Evolutionary conservation across 1,140 invertebrate genomes (phyloP), one percentile per base, ranked within the genome.

Genomic region (Drosophila oshimai): DNA sequence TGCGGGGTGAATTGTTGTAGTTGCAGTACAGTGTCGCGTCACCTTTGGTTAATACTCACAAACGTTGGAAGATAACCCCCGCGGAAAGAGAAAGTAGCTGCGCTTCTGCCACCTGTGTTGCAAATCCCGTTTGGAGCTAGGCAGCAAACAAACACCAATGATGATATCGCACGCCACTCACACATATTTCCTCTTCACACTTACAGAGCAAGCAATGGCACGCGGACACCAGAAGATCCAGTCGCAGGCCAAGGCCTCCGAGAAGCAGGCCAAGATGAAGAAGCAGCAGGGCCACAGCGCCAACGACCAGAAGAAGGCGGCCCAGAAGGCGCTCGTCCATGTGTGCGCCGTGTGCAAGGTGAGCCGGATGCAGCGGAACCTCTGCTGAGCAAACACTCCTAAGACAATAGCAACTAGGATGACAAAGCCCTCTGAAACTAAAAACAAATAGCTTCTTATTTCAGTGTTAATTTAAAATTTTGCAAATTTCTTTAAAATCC

Each of bases 181-280:
- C 31, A 29, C 10, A 9, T 4, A 42, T 44, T 45, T n/a, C 12
- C 17, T 34, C 7, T 33, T 39, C 6, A 22, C 12, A 10, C 33
- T 49, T 44, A 15, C 26, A 53, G 36, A 58, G 22, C 34, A 50
- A 49, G 42, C 83, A 90, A 99, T 99, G 99, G 99, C 99, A 90
- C 95, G 99, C 87, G 99, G 99, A 89, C 98, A 99, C 76, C 99
- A 99, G 90, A 99, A 99, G 92, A 93, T 99, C 46, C 98, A 99
- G 91, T 99, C 98, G 6, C 98, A 99, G 92, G 96, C 97, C 18
- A 99, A 99, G 91, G 97, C 97, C 75, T 94, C 95, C 18, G 98
- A 99, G 89, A 98, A 98, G 91, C 93, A 94, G 76, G 94, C 95
- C 0, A 98, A 97, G 91, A 73, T 94, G 28, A 98, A 98, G 91